Conservation (phyloP, 2,113 vertebrate genomes). For the Thalassoma bifasciatum region DNA sequence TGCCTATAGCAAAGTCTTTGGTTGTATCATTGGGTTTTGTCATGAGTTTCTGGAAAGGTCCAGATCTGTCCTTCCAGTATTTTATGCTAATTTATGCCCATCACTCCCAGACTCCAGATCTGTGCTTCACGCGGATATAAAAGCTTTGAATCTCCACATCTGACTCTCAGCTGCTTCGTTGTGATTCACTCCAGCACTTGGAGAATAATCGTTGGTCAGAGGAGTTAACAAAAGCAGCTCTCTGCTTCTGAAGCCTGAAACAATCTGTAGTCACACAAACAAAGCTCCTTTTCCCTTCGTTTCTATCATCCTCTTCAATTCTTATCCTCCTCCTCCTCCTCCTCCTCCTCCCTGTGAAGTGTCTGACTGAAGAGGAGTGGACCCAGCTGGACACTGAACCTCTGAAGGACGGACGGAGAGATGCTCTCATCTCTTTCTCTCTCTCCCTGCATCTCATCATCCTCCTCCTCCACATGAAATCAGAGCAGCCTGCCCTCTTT, state of each 20-base stretch:
- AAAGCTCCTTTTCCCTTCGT: constrained; percentile 16
- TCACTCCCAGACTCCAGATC: neutral
- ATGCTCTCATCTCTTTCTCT: constrained; percentile 34
- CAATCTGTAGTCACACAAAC: constrained; percentile 12
- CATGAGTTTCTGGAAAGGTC: no score
- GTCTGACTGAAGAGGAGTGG: constrained; percentile 25
- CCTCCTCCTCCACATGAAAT: constrained; percentile 17
- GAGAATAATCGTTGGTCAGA: neutral
- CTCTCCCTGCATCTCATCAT: constrained; percentile 10
- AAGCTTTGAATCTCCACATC: no score
- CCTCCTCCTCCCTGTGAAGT: constrained; percentile 30
- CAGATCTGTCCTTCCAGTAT: neutral
- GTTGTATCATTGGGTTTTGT: no score
- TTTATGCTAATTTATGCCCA: constrained; percentile 4
- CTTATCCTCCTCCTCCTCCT: constrained; percentile 9
- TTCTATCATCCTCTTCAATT: constrained; percentile 26
- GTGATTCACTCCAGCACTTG: neutral
- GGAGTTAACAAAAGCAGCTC: neutral
- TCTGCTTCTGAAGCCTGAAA: constrained; percentile 6
- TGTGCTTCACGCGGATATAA: neutral
- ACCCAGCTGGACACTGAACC: constrained; percentile 51
- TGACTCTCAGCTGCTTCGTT: neutral
- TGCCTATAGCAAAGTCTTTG: no score
- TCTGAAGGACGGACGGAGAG: constrained; percentile 29
- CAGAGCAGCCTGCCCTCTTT: constrained; percentile 11